A percentile compares a stretch with the other conserved stretches of the same genome.
Conservation (phyloP, 1,140 invertebrate genomes). For the Eumeta japonica region DNA sequence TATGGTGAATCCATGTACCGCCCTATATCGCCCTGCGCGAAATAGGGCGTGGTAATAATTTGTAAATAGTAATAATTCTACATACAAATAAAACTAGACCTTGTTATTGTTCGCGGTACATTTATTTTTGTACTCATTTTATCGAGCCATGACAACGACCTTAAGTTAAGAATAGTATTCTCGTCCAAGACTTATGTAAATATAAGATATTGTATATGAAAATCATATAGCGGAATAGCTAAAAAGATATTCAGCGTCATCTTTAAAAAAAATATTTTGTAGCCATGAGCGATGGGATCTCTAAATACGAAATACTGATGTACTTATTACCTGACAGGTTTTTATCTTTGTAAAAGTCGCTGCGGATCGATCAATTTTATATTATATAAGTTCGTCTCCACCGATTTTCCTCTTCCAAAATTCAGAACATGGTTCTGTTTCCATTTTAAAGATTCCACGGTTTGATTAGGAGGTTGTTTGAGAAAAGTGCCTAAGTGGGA, state of each 20-base stretch:
- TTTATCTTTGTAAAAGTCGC: too few species aligned
- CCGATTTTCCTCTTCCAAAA: conserved; percentile 46
- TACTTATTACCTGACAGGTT: too few species aligned
- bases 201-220: too few species aligned
- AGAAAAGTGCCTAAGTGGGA: conserved; percentile 43
- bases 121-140: conserved; percentile 30
- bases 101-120: too few species aligned
- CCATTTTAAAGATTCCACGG: conserved; percentile 9
- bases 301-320: too few species aligned
- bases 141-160: conserved; percentile 47
- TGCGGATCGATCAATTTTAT: too few species aligned
- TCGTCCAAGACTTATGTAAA: background rate
- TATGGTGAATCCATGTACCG: background rate
- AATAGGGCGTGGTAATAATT: conserved; percentile 31
- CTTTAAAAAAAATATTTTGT: conserved; percentile 24
- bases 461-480: conserved; percentile 20
- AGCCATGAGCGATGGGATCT: too few species aligned
- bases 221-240: too few species aligned
- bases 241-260: too few species aligned
- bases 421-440: conserved; percentile 47
- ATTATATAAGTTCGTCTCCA: too few species aligned
- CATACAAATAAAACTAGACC: conserved; percentile 33
- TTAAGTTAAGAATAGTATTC: conserved; percentile 20
- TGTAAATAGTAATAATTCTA: conserved; percentile 38
- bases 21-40: background rate